Conservation (phyloP, 2,888 invertebrate genomes). For the Lepeophtheirus nordmannii region DNA sequence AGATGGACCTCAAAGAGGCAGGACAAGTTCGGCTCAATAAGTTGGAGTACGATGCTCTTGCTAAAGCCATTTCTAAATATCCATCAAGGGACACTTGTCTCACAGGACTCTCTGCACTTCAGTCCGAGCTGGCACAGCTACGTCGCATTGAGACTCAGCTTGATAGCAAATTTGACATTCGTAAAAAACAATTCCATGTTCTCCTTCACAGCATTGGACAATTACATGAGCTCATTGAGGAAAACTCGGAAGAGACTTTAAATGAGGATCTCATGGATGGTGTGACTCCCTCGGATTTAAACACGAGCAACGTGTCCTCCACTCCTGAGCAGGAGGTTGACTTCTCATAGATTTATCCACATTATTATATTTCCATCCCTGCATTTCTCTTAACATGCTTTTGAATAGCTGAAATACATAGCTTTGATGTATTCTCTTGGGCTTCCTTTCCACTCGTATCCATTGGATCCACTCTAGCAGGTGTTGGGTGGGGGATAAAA, state of each 20-base stretch:
- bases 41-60: slow-evolving; percentile 80
- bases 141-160: slow-evolving; percentile 33
- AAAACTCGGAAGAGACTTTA: slow-evolving; percentile 35
- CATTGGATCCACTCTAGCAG: too few species aligned
- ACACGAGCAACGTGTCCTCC: slow-evolving; percentile 16
- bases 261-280: neutral
- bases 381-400: neutral
- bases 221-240: slow-evolving; percentile 60
- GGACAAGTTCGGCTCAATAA: slow-evolving; percentile 66
- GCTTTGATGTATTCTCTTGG: too few species aligned
- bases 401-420: too few species aligned
- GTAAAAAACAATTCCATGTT: slow-evolving; percentile 78
- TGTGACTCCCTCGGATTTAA: neutral
- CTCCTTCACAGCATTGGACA: slow-evolving; percentile 72
- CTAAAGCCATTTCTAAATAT: slow-evolving; percentile 74
- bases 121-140: slow-evolving; percentile 50
- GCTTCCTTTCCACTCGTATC: too few species aligned
- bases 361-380: neutral
- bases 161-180: slow-evolving; percentile 58
- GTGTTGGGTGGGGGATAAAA: too few species aligned
- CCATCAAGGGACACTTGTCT: slow-evolving; percentile 60
- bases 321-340: slow-evolving; percentile 1
- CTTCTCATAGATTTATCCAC: neutral
- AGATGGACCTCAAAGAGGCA: slow-evolving; percentile 58
- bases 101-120: slow-evolving; percentile 40